Base-by-base conservation (phyloP, 1,140 invertebrate genomes). In the Caerostris darwini region DNA sequence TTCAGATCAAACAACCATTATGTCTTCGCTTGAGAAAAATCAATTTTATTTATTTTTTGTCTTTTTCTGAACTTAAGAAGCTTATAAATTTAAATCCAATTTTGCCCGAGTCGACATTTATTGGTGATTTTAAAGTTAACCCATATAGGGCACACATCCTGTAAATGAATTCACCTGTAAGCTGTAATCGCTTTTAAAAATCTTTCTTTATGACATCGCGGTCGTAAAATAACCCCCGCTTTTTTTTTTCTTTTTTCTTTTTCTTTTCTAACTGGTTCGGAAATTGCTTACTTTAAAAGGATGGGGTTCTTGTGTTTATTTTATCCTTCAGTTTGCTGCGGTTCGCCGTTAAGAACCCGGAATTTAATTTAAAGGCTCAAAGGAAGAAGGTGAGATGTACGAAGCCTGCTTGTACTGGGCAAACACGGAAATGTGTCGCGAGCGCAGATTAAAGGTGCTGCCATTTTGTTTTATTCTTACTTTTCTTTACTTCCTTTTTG, bases 71-170 rank as follows among this genome's bases (percentile, higher is more conserved):
- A 77, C 19, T 34, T 77, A 50, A 34, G 50, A 77, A 77, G 69
- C 69, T 77, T 77, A 77, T 77, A 77, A 77, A 77, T 77, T 77
- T 77, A 77, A 77, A 77, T 77, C 69, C 69, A 77, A 77, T 77
- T 77, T 77, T 77, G 50, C 69, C 69, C 19, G 50, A 77, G 19
- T 34, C 19, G 69, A 77, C 69, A 77, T 77, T 77, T 77, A 77
- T 77, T 77, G 69, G 69, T 12, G 69, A 77, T 77, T 77, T 77
- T 77, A 77, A 77, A 77, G 69, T 77, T 77, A 77, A 77, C 69
- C 69, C 7, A 77, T 77, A 77, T 77, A 77, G 50, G 17, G 10
- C 19, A 19, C 10, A 77, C 69, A 77, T 77, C 69, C 50, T 77
- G 69, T 77, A 77, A 77, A 77, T 77, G 50, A 77, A 34, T 77